phyloP scores from a whole-genome alignment of 2,888 invertebrate genomes.

The Lithophane leautieri region DNA sequence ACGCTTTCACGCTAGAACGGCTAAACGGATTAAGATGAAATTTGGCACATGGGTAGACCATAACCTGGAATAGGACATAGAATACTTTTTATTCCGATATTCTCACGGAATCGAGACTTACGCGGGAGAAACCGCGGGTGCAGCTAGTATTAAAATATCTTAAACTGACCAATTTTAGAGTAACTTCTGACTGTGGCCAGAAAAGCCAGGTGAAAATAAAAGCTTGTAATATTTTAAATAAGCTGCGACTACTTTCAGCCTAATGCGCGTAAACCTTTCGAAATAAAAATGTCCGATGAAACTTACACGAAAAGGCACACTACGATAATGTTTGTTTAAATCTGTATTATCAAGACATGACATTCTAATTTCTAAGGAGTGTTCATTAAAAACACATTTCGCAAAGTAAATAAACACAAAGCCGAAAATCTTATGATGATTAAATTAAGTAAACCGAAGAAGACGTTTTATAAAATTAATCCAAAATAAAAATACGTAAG shows the following conservation, averaged over 20 bases:
- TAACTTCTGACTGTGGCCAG: not conserved
- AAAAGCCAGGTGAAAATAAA: not conserved
- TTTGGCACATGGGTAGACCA: too few species aligned
- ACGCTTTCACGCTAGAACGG: too few species aligned
- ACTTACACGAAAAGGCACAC: not conserved
- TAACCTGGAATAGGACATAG: too few species aligned
- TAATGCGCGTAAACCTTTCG: not conserved
- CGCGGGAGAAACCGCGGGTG: too few species aligned
- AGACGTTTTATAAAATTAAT: conserved; percentile 66
- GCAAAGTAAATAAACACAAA: conserved; percentile 50
- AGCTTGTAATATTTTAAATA: not conserved
- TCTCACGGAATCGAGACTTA: too few species aligned
- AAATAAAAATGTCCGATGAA: conserved; percentile 30
- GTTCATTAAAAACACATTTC: conserved; percentile 55
- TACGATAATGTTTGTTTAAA: conserved; percentile 22
- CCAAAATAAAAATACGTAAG: conserved; percentile 66
- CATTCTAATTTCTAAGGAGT: conserved; percentile 49
- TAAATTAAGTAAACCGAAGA: conserved; percentile 58
- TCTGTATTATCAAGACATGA: conserved; percentile 44
- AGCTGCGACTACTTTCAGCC: not conserved
- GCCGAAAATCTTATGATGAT: conserved; percentile 49
- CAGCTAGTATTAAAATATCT: conserved; percentile 1
- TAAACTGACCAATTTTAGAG: not conserved
- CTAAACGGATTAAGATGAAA: too few species aligned
- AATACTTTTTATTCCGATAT: too few species aligned